Conservation (phyloP, 2,113 vertebrate genomes). For the Paramisgurnus dabryanus region DNA sequence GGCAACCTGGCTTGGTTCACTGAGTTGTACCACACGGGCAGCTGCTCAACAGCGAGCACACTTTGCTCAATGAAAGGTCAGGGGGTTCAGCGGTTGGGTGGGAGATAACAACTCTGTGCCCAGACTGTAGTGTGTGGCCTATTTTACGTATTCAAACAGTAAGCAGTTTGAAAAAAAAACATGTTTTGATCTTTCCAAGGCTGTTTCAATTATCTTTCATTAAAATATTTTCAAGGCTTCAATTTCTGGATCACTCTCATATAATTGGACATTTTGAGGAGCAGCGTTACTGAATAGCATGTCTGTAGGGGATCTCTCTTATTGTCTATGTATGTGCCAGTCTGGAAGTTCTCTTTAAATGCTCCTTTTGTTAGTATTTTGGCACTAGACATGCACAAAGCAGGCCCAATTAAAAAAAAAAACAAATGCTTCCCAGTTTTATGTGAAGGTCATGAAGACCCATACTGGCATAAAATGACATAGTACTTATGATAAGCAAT, state of each 20-base stretch:
- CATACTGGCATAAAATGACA: neutral
- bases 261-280: constrained; percentile 37
- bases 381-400: constrained; percentile 24
- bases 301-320: constrained; percentile 21
- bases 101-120: constrained; percentile 32
- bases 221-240: neutral
- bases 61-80: constrained; percentile 33
- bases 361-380: constrained; percentile 43
- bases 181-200: neutral
- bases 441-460: constrained; percentile 5
- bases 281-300: constrained; percentile 33
- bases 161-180: neutral
- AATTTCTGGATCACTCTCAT: neutral
- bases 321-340: constrained; percentile 42
- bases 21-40: constrained; percentile 32
- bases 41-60: constrained; percentile 38
- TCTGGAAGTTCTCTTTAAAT: constrained; percentile 50
- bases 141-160: constrained; percentile 1
- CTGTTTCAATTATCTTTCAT: neutral
- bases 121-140: neutral
- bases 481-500: neutral
- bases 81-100: constrained; percentile 26
- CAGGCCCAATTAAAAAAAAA: constrained; percentile 13
- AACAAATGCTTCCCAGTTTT: constrained; percentile 11
- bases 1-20: constrained; percentile 43